Base-by-base conservation (phyloP, 2,113 vertebrate genomes). In the Bufo gargarizans region DNA sequence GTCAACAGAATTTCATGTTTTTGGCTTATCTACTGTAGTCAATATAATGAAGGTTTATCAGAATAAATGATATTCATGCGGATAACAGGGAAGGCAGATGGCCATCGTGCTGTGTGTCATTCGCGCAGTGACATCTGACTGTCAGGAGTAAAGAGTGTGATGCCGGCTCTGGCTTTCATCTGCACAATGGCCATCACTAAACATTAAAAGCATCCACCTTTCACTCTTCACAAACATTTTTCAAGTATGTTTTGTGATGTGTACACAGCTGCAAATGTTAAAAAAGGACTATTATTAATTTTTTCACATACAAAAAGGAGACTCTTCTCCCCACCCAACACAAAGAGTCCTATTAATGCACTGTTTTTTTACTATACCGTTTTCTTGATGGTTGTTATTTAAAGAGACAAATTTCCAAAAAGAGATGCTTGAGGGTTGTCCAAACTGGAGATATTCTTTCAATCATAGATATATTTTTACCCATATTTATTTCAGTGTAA, bases 181-280 rank as follows among this genome's bases (percentile, higher is more conserved):
- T 69, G 65, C 59, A 84, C 81, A 89, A 78, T 84, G 82, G 59
- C 67, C 50, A 45, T 19, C 20, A 20, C 63, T 43, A 81, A 61
- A 56, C 82, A 76, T 22, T 76, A 74, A 63, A 77, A 77, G 59
- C 76, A 69, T 84, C 81, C 50, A 89, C 49, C 87, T 77, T 88
- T 84, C 87, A 89, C 47, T 84, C 82, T 77, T 78, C 74, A 77
- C 72, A 74, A 89, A 78, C 22, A 89, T 84, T 88, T 88, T 78
- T 84, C 81, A 89, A 77, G 87, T 56, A 55, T 77, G 59, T 78
- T 84, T 76, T 76, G 61, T 84, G 81, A 89, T 89, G 87, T 89
- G 82, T 89, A 83, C 87, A 89, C 87, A 89, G 87, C 87, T 89
- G 87, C 50, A 69, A 76, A 84, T 78, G 77, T 76, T 20, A 61